Percentiles rank a stretch among this genome's conserved stretches.
phyloP scores from a whole-genome alignment of 64 coral and sea anemone species.

The Catalaphyllia jardinei region DNA sequence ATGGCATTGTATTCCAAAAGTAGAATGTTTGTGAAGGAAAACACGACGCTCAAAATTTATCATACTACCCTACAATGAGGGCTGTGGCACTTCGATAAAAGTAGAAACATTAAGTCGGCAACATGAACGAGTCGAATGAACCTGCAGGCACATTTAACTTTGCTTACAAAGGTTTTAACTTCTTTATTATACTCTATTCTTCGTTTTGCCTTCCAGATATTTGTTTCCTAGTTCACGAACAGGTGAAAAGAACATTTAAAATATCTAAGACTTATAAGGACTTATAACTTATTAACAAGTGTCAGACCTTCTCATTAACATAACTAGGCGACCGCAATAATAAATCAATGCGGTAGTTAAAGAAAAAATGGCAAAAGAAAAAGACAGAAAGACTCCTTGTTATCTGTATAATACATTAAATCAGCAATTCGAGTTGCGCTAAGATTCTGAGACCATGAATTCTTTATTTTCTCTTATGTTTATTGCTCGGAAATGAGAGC shows the following conservation, averaged over 20 bases:
- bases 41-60: background rate
- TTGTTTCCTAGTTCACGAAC: background rate
- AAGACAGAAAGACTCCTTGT: background rate
- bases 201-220: background rate
- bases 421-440: background rate
- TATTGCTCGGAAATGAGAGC: background rate
- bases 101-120: background rate
- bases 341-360: background rate
- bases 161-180: background rate
- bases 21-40: background rate
- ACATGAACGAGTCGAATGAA: background rate
- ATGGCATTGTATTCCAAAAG: background rate
- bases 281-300: slow-evolving; percentile 60
- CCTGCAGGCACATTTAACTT: background rate
- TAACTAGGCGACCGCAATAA: slow-evolving; percentile 32
- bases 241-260: slow-evolving; percentile 15
- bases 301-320: slow-evolving; percentile 31
- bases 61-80: background rate
- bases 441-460: background rate
- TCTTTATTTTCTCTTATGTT: background rate
- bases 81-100: background rate
- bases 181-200: background rate
- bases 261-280: slow-evolving; percentile 28
- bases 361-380: background rate
- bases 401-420: background rate